These are phyloP conservation scores for Eupelmus urozonus DNA, from an alignment of 2,888 invertebrate species.

Conservation along the genomic window DNA sequence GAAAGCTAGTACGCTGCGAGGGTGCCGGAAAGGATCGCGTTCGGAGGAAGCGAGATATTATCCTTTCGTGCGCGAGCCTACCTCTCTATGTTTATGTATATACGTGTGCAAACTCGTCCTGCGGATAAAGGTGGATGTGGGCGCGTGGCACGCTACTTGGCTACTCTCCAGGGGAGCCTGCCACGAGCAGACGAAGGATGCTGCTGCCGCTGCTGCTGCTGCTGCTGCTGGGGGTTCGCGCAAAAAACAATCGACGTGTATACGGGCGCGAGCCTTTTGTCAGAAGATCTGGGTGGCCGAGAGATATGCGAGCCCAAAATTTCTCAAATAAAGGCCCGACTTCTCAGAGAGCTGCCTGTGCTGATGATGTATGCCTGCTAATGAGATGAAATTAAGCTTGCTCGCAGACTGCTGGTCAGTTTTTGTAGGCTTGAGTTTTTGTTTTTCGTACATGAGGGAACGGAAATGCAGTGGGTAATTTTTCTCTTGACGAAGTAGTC, in stretches of 20 bases:
- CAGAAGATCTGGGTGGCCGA: conserved; percentile 21
- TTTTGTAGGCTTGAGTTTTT: too few relatives aligned
- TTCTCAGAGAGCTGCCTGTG: neutral
- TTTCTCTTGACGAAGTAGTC: too few relatives aligned
- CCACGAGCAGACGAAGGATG: conserved; percentile 11
- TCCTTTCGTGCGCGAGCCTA: conserved; percentile 20
- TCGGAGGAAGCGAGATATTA: conserved; percentile 56
- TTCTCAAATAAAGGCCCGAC: conserved; percentile 8
- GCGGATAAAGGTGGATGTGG: neutral
- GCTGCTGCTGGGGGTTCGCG: too few relatives aligned
- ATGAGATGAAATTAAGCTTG: too few relatives aligned
- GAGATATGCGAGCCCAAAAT: conserved; percentile 15
- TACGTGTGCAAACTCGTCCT: conserved; percentile 18
- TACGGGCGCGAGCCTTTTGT: conserved; percentile 51
- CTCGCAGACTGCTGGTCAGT: too few relatives aligned
- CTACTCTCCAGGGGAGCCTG: conserved; percentile 19
- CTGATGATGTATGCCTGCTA: too few relatives aligned
- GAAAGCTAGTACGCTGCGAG: too few relatives aligned
- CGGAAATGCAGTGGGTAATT: too few relatives aligned
- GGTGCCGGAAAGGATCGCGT: conserved; percentile 42
- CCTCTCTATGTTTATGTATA: conserved; percentile 26
- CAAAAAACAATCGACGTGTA: conserved; percentile 41
- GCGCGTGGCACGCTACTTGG: conserved; percentile 44
- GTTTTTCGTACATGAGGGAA: too few relatives aligned
- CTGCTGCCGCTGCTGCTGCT: too few relatives aligned